A percentile compares a stretch with the other conserved stretches of the same genome.
phyloP scores from a whole-genome alignment of 1,140 invertebrate genomes.

The Protaetia brevitarsis region DNA sequence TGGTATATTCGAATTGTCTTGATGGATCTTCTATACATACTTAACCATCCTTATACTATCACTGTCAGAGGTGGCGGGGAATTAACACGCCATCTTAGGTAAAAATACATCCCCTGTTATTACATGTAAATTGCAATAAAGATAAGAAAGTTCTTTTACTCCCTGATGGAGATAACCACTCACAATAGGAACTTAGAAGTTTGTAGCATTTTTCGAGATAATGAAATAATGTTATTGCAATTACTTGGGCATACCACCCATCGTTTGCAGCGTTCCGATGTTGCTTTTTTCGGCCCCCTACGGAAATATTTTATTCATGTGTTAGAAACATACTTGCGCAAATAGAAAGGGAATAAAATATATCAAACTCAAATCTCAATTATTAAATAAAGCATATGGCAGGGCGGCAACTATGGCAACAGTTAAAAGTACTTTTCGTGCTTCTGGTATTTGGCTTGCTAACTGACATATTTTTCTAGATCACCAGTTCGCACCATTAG shows the following conservation, averaged over 20 bases:
- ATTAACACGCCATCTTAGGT: no score
- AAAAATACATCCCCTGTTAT: no score
- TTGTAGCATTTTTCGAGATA: conserved; percentile 32
- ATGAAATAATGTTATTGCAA: conserved; percentile 37
- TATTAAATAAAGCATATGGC: neutral
- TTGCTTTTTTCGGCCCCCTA: conserved; percentile 45
- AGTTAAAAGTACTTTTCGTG: no score
- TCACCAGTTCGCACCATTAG: neutral
- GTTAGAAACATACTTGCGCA: neutral
- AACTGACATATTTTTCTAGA: conserved; percentile 3
- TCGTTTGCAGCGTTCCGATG: conserved; percentile 44
- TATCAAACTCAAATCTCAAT: neutral
- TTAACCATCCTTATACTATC: no score
- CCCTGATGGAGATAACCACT: conserved; percentile 39
- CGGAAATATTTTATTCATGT: no score
- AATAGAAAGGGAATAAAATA: neutral
- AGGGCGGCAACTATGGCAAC: neutral
- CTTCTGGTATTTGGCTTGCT: conserved; percentile 3
- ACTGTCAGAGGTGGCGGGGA: no score
- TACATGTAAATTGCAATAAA: neutral
- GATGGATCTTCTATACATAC: no score
- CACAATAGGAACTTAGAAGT: conserved; percentile 38
- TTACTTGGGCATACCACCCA: conserved; percentile 47
- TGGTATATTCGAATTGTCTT: no score
- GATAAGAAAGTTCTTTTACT: conserved; percentile 38